Base-by-base conservation (phyloP, 2,797 vertebrate genomes). In the Aldrovandia affinis region DNA sequence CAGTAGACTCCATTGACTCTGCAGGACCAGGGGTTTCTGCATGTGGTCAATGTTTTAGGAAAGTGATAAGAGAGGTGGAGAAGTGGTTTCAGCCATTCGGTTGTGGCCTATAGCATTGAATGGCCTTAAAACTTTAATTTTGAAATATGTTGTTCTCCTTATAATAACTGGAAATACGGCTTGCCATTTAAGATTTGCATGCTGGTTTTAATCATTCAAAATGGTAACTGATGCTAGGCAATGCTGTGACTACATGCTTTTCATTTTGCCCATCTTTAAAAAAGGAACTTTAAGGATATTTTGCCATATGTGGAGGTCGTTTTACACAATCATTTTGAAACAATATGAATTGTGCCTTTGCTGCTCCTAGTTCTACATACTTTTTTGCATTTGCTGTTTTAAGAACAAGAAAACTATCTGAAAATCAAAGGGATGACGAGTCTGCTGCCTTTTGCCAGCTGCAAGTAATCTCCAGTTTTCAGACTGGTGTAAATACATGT, bases 1-100 rank as follows among this genome's bases (percentile, higher is more conserved):
- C 86, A n/a, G 89, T 86, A 89, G 0, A 30, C 79, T 84, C 75
- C 18, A 82, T 88, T 88, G 87, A 68, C 52, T 81, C 85, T 15
- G 22, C 39, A 52, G 77, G 77, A 50, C 14, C 42, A 42, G 54
- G 2, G 75, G 14, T 61, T 39, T 61, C 33, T 36, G 25, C 50
- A 52, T 50, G 75, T 57, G 25, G 52, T 57, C 79, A 22, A 30
- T 55, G 30, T 81, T 36, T 81, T 39, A 59, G 83, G 22, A 78
- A 39, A 44, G 59, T 63, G 42, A 30, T 75, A 18, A 50, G 25
- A 75, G 55, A n/a, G 70, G 70, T 83, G 73, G 73, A 78, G 73
- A 78, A 30, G 42, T 42, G 70, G 36, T 28, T 59, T 30, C 50
- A 14, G 47, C n/a, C 2, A 15, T 78, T 77, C 42, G 22, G 39